phyloP scores from a whole-genome alignment of 1,140 invertebrate species.

The Zaprionus nigranus region DNA sequence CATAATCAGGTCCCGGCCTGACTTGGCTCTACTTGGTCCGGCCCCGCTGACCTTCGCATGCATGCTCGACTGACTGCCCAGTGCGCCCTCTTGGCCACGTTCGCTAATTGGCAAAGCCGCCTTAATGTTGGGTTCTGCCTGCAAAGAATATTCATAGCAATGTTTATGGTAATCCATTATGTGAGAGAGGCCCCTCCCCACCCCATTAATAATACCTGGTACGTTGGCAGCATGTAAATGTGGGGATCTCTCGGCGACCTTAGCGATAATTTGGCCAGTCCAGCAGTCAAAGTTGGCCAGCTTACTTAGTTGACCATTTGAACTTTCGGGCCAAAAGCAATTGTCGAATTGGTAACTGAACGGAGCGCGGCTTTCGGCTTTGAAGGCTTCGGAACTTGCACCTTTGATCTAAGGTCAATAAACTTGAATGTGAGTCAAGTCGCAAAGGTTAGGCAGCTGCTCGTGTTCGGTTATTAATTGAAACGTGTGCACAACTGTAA shows the following conservation, averaged over 20 bases:
- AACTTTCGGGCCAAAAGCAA: conserved; percentile 38
- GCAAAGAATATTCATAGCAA: conserved; percentile 38
- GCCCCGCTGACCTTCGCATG: conserved; percentile 62
- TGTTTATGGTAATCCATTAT: conserved; percentile 53
- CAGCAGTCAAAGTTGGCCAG: conserved; percentile 5
- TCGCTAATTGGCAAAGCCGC: conserved; percentile 44
- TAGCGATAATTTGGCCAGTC: conserved; percentile 16
- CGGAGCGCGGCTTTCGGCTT: conserved; percentile 4
- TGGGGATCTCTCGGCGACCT: conserved; percentile 20
- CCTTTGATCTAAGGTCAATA: conserved; percentile 65
- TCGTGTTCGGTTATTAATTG: conserved; percentile 61
- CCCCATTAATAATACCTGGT: background rate
- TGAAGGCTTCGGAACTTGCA: conserved; percentile 49
- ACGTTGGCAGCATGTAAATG: conserved; percentile 43
- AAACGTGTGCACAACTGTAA: conserved; percentile 36
- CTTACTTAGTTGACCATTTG: conserved; percentile 32
- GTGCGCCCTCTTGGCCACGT: conserved; percentile 38
- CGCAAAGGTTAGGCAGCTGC: conserved; percentile 42
- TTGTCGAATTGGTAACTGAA: conserved; percentile 33
- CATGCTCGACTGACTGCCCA: conserved; percentile 64
- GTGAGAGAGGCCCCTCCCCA: conserved; percentile 12
- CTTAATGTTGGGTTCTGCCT: conserved; percentile 38
- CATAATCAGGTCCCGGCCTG: conserved; percentile 53
- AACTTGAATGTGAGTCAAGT: conserved; percentile 66
- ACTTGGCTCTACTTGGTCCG: background rate